phyloP scores from a whole-genome alignment of 2,797 vertebrate species.

The Neostethus bicornis region DNA sequence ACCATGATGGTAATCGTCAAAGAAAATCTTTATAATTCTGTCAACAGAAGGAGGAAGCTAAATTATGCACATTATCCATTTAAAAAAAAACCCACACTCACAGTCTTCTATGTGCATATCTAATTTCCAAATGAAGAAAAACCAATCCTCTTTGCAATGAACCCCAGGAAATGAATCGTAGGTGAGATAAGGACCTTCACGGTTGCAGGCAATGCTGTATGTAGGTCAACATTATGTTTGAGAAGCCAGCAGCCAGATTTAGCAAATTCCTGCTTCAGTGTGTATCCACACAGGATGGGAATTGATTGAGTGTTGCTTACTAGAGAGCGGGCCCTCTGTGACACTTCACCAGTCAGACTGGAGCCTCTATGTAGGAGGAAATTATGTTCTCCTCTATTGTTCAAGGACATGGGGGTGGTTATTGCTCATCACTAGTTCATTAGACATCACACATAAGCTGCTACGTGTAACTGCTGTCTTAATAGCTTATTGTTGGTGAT shows the following conservation, averaged over 20 bases:
- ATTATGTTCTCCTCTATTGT: slow-evolving; percentile 50
- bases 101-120: too few species aligned
- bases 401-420: slow-evolving; percentile 32
- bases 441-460: slow-evolving; percentile 41
- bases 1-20: too few species aligned
- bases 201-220: slow-evolving; percentile 47
- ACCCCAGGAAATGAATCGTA: slow-evolving; percentile 30
- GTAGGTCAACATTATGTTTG: slow-evolving; percentile 59
- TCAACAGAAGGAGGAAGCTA: slow-evolving; percentile 14
- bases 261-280: slow-evolving; percentile 61
- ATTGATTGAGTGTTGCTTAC: slow-evolving; percentile 34
- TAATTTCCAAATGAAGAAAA: slow-evolving; percentile 11
- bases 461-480: slow-evolving; percentile 54
- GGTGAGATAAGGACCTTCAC: slow-evolving; percentile 3
- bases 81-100: too few species aligned
- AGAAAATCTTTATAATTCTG: background rate
- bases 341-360: slow-evolving; percentile 46
- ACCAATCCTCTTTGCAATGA: slow-evolving; percentile 8
- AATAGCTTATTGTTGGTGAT: slow-evolving; percentile 28
- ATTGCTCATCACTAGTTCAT: slow-evolving; percentile 46
- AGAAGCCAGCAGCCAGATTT: slow-evolving; percentile 48
- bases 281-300: slow-evolving; percentile 35
- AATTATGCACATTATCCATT: slow-evolving; percentile 2
- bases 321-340: slow-evolving; percentile 34
- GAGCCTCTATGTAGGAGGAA: slow-evolving; percentile 44